These are phyloP conservation scores for Drosophila gunungcola DNA, from an alignment of 1,140 invertebrate genomes.

Conservation along the genomic window DNA sequence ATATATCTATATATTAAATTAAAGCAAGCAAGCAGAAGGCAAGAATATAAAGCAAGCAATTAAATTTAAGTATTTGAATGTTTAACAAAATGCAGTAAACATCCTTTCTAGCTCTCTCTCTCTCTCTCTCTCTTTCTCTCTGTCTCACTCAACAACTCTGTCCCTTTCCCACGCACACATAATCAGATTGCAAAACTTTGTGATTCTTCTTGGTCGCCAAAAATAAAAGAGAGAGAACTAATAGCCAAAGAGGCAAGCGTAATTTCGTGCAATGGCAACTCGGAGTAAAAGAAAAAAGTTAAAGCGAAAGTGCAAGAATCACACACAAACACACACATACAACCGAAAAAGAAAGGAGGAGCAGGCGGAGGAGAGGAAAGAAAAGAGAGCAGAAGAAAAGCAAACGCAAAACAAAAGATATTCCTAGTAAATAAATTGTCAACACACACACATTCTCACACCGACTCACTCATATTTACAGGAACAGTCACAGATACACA, in stretches of 20 bases:
- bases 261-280: background rate
- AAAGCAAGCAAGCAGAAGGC: conserved; percentile 63
- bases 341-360: conserved; percentile 1
- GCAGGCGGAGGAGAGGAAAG: conserved; percentile 12
- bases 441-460: conserved; percentile 31
- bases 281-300: conserved; percentile 7
- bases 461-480: conserved; percentile 48
- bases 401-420: conserved; percentile 50
- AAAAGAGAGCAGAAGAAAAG: conserved; percentile 32
- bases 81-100: conserved; percentile 67
- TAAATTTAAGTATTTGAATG: conserved; percentile 81
- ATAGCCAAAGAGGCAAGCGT: conserved; percentile 12
- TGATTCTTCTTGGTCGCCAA: conserved; percentile 1
- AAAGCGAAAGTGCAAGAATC: background rate
- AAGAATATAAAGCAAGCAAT: conserved; percentile 79
- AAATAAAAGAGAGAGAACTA: conserved; percentile 8
- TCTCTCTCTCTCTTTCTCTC: conserved; percentile 14
- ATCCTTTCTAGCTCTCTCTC: conserved; percentile 58
- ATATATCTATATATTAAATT: conserved; percentile 82
- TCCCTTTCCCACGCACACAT: conserved; percentile 11
- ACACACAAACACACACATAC: conserved; percentile 18
- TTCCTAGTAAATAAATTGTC: conserved; percentile 76
- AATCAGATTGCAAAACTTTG: conserved; percentile 6
- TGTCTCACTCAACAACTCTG: conserved; percentile 6
- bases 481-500: conserved; percentile 21